phyloP scores from a whole-genome alignment of 2,113 vertebrate species.

The Salminus brasiliensis region DNA sequence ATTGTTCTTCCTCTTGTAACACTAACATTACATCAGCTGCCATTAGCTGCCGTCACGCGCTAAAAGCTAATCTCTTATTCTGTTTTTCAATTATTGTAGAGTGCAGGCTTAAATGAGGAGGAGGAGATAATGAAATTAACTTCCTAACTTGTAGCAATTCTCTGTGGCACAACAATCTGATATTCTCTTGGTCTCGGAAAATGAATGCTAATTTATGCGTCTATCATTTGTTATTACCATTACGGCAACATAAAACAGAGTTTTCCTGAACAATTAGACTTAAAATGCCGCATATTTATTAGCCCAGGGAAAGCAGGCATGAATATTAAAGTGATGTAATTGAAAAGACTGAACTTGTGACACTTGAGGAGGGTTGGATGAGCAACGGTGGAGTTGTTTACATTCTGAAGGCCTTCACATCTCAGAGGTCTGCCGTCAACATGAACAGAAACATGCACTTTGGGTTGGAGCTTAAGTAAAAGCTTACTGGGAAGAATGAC shows the following conservation, averaged over 20 bases:
- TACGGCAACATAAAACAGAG: constrained; percentile 84
- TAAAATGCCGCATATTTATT: constrained; percentile 90
- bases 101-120: constrained; percentile 85
- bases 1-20: constrained; percentile 57
- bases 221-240: constrained; percentile 92
- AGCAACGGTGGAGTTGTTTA: constrained; percentile 71
- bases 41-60: constrained; percentile 83
- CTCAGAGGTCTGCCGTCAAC: constrained; percentile 54
- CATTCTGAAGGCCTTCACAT: constrained; percentile 57
- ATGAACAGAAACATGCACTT: constrained; percentile 8
- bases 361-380: constrained; percentile 65
- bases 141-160: constrained; percentile 94
- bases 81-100: constrained; percentile 90
- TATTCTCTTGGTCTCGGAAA: constrained; percentile 87
- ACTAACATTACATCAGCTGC: constrained; percentile 79
- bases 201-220: constrained; percentile 99
- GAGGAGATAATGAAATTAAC: constrained; percentile 95
- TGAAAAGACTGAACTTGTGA: constrained; percentile 77
- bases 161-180: constrained; percentile 90
- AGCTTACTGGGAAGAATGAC: background rate
- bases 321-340: constrained; percentile 79
- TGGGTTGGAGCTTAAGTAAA: constrained; percentile 7
- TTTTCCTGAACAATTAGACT: constrained; percentile 93
- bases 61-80: constrained; percentile 88
- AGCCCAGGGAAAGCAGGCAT: constrained; percentile 77